A percentile compares a stretch with the other conserved stretches of the same genome.
phyloP scores from a whole-genome alignment of 92 coral and sea anemone genomes.

The Bergia sp. region DNA sequence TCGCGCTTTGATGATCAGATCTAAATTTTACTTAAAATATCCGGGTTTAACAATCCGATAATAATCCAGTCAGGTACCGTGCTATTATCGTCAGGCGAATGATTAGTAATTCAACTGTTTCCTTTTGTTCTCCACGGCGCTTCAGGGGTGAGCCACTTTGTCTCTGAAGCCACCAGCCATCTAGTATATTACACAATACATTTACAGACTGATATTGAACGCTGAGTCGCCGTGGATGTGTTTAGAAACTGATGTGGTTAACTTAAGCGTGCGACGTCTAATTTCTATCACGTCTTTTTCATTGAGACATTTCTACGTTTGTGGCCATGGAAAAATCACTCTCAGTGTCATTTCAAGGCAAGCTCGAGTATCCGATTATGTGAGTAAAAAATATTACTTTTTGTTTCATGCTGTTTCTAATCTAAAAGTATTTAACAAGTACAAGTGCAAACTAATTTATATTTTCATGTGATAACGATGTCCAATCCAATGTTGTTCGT shows the following conservation, averaged over 20 bases:
- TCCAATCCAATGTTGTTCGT: not conserved
- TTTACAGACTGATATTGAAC: not conserved
- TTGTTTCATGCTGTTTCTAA: not conserved
- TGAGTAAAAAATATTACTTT: not conserved
- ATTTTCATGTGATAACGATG: not conserved
- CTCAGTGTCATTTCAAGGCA: not conserved
- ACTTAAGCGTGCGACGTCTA: not conserved
- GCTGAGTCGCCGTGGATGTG: not conserved
- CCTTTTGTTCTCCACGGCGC: not conserved
- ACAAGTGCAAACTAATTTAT: not conserved
- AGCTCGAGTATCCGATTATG: not conserved
- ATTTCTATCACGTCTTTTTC: not conserved
- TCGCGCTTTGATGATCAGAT: too few species aligned
- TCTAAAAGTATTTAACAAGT: not conserved
- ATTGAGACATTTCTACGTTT: not conserved
- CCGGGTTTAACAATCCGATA: too few species aligned
- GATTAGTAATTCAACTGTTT: too few species aligned
- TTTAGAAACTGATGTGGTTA: not conserved
- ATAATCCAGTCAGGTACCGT: too few species aligned
- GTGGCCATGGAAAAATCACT: not conserved
- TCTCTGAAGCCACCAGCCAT: not conserved
- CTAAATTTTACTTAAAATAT: too few species aligned
- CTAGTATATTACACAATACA: too few species aligned
- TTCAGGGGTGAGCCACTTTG: not conserved
- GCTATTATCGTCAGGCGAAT: too few species aligned